Evolutionary conservation across 1,140 invertebrate genomes (phyloP).

Genomic region (Caenorhabditis latens): DNA sequence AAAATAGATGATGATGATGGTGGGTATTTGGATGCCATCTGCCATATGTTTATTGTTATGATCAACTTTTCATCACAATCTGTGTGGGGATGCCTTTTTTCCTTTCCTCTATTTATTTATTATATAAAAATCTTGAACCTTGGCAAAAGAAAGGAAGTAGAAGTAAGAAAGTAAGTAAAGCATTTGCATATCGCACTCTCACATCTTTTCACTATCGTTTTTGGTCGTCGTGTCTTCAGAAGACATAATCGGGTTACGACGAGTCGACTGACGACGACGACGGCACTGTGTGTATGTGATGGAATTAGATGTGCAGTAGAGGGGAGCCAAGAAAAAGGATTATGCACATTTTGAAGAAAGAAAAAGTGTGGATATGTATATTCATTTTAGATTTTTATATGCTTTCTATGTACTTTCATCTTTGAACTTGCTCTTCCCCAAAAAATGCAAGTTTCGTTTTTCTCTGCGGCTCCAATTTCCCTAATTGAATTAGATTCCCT

Average conservation of each 20-base stretch:
- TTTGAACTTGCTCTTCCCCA: not conserved
- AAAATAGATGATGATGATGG: conserved; percentile 5
- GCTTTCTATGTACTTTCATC: not conserved
- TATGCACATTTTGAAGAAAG: conserved; percentile 19
- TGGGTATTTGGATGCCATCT: conserved; percentile 13
- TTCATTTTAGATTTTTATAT: not conserved
- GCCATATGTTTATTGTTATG: conserved; percentile 50
- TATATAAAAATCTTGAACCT: conserved; percentile 23
- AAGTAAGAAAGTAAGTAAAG: conserved; percentile 36
- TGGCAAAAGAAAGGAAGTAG: not conserved
- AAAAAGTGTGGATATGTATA: not conserved
- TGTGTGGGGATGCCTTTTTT: not conserved
- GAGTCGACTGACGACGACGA: conserved; percentile 46
- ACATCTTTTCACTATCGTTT: conserved; percentile 54
- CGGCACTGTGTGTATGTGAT: conserved; percentile 35
- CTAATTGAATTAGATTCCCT: conserved; percentile 15
- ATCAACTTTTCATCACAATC: not conserved
- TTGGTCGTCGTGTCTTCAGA: conserved; percentile 31
- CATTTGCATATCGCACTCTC: conserved; percentile 50
- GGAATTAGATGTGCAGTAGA: conserved; percentile 31
- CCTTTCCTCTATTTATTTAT: not conserved
- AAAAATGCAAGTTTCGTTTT: not conserved
- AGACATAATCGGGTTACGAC: conserved; percentile 52
- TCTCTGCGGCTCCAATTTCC: no score
- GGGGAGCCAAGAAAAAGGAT: conserved; percentile 42